Evolutionary conservation across 1,140 invertebrate species (phyloP).

Genomic region (Frieseomelitta varia): DNA sequence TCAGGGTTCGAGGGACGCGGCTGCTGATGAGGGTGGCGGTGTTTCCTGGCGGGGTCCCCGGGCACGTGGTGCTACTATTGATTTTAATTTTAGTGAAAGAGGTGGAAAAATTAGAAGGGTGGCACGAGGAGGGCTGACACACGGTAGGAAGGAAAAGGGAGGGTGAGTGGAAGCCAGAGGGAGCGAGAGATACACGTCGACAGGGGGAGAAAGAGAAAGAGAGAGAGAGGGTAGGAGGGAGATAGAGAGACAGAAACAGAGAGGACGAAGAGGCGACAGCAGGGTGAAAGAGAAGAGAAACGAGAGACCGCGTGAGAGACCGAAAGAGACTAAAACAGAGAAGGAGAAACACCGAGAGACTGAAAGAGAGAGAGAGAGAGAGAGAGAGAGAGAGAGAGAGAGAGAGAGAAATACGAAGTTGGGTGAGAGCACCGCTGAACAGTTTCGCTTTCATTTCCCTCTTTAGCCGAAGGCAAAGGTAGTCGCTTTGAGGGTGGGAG

Average conservation of each 20-base stretch:
- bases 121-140: constrained; percentile 75
- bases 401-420: constrained; percentile 52
- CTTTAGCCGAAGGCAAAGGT: constrained; percentile 69
- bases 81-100: constrained; percentile 84
- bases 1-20: constrained; percentile 66
- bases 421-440: constrained; percentile 63
- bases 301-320: constrained; percentile 14
- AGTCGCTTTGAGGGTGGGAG: constrained; percentile 57
- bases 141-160: constrained; percentile 64
- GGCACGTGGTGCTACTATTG: constrained; percentile 83
- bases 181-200: constrained; percentile 49
- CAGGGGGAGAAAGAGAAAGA: background rate
- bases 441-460: constrained; percentile 74
- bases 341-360: constrained; percentile 27
- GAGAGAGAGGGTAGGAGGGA: constrained; percentile 6
- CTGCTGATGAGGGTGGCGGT: constrained; percentile 75
- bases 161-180: constrained; percentile 22
- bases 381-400: constrained; percentile 23
- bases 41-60: constrained; percentile 77
- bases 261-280: constrained; percentile 36
- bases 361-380: constrained; percentile 17
- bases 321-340: constrained; percentile 30
- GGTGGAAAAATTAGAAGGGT: constrained; percentile 83
- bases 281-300: constrained; percentile 2
- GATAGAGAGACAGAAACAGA: constrained; percentile 9